These are phyloP conservation scores for Epicampocera succincta DNA, from an alignment of 2,888 invertebrate genomes.

Conservation along the genomic window DNA sequence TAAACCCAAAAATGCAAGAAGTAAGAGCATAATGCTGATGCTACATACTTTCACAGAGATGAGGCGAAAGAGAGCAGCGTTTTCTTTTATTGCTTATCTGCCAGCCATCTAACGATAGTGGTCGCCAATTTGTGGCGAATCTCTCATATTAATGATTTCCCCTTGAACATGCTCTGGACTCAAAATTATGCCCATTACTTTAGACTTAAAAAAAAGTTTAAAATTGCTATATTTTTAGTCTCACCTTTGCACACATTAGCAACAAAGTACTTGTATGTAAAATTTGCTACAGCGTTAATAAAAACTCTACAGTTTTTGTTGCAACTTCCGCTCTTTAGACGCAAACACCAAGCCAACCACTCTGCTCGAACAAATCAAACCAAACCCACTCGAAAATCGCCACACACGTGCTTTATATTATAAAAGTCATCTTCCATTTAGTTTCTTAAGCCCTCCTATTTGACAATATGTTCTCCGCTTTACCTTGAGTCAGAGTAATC, in stretches of 20 bases:
- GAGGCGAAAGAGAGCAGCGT: not conserved
- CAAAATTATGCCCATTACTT: no score
- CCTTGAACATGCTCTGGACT: no score
- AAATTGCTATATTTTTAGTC: not conserved
- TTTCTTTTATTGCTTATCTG: not conserved
- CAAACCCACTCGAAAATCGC: slow-evolving; percentile 42
- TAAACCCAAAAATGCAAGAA: slow-evolving; percentile 19
- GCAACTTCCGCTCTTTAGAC: slow-evolving; percentile 59
- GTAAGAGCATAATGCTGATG: not conserved
- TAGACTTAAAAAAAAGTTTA: no score
- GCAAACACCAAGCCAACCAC: not conserved
- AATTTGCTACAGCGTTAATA: slow-evolving; percentile 49
- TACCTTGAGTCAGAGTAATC: slow-evolving; percentile 38
- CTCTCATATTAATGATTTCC: no score
- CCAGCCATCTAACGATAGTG: no score
- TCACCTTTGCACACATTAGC: not conserved
- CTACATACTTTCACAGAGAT: slow-evolving; percentile 10
- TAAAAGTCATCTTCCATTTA: slow-evolving; percentile 60
- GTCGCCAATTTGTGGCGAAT: no score
- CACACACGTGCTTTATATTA: slow-evolving; percentile 65
- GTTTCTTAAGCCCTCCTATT: slow-evolving; percentile 27
- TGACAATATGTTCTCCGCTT: slow-evolving; percentile 1
- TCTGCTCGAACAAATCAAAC: not conserved
- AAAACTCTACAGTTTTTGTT: slow-evolving; percentile 37
- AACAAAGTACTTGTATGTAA: slow-evolving; percentile 24